phyloP scores from a whole-genome alignment of 2,888 invertebrate species.

The Drosophila ustulata region DNA sequence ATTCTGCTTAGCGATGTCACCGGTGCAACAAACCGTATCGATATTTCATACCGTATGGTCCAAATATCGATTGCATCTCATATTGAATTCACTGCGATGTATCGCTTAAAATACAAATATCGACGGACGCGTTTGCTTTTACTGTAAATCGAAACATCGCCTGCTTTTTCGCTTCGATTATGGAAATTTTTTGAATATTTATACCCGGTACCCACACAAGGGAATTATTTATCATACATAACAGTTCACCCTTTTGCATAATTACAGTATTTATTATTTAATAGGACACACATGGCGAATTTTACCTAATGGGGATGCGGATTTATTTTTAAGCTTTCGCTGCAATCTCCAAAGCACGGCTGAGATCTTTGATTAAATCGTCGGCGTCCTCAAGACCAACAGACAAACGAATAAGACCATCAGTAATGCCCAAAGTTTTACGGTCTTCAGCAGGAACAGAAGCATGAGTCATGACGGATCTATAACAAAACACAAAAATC shows the following conservation, averaged over 20 bases:
- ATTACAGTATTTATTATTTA: slow-evolving; percentile 5
- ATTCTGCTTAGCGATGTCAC: slow-evolving; percentile 1
- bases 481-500: slow-evolving; percentile 82
- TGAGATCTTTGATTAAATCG: slow-evolving; percentile 94
- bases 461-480: slow-evolving; percentile 97
- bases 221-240: too few species aligned
- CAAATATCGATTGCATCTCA: neutral
- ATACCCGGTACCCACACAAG: too few species aligned
- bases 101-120: neutral
- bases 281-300: neutral
- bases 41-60: neutral
- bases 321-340: slow-evolving; percentile 42
- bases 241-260: neutral
- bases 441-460: slow-evolving; percentile 93
- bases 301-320: neutral
- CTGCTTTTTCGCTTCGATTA: neutral
- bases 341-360: slow-evolving; percentile 90
- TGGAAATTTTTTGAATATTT: too few species aligned
- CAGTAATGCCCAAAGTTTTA: slow-evolving; percentile 91
- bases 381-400: slow-evolving; percentile 95
- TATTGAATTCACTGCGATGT: neutral
- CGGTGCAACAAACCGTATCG: neutral
- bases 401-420: slow-evolving; percentile 93
- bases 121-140: neutral
- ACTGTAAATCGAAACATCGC: neutral